A percentile compares a stretch with the other conserved stretches of the same genome.
phyloP scores from a whole-genome alignment of 2,888 invertebrate genomes.

The Lycophotia porphyrea region DNA sequence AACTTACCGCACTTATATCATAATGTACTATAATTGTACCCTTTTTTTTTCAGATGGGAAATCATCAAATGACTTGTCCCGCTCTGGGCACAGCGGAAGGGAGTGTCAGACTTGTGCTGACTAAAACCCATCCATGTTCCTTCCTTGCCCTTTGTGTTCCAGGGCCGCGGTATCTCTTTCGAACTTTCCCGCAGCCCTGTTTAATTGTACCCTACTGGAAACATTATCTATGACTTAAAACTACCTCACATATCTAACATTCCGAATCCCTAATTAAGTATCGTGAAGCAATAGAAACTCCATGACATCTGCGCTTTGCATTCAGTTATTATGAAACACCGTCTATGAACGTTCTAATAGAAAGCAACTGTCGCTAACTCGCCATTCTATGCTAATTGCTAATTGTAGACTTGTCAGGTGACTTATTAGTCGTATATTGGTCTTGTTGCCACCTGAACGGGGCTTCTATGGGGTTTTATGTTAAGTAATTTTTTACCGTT shows the following conservation, averaged over 20 bases:
- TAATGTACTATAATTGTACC: no score
- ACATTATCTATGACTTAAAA: neutral
- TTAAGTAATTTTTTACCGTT: no score
- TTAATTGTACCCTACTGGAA: neutral
- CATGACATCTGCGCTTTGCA: constrained; percentile 53
- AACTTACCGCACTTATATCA: no score
- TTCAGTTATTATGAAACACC: constrained; percentile 65
- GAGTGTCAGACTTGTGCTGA: no score
- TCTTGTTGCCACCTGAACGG: constrained; percentile 62
- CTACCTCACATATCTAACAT: constrained; percentile 31
- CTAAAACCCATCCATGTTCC: no score
- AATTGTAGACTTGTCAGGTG: constrained; percentile 72
- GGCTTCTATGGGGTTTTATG: constrained; percentile 25
- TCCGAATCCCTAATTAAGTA: constrained; percentile 53
- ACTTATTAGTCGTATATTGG: constrained; percentile 67
- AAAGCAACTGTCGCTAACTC: constrained; percentile 72
- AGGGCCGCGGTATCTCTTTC: no score
- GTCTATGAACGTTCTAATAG: constrained; percentile 52
- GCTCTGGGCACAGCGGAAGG: no score
- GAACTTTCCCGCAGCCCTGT: no score
- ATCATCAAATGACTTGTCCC: no score
- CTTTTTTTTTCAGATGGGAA: no score
- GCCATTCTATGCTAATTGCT: constrained; percentile 81
- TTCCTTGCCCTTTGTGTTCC: no score
- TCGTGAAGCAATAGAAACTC: constrained; percentile 55